These are phyloP conservation scores for Drosophila quadrilineata DNA, from an alignment of 1,140 invertebrate genomes.

Conservation along the genomic window DNA sequence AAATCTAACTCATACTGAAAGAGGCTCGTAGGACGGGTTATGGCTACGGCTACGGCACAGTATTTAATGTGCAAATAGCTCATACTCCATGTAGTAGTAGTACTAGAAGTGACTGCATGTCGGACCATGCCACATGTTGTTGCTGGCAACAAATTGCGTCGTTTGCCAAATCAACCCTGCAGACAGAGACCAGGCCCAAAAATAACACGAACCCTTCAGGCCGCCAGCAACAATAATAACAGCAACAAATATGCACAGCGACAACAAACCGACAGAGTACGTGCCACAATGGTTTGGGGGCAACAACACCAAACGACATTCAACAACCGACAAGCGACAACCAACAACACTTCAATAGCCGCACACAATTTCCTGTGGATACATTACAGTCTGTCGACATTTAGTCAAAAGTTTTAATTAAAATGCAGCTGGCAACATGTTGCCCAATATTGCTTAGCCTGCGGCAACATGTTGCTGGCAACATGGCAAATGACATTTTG, in stretches of 20 bases:
- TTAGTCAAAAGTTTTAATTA: no score
- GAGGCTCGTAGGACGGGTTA: conserved; percentile 9
- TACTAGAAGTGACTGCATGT: not conserved
- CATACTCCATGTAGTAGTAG: no score
- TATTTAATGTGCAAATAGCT: conserved; percentile 79
- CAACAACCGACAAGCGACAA: not conserved
- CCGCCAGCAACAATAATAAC: conserved; percentile 6
- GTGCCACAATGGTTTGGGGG: conserved; percentile 1
- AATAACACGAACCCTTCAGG: conserved; percentile 13
- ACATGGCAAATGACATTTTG: conserved; percentile 43
- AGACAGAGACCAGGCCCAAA: conserved; percentile 47
- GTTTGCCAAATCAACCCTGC: conserved; percentile 75
- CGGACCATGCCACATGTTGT: conserved; percentile 19
- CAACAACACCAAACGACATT: conserved; percentile 41
- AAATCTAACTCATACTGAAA: conserved; percentile 39
- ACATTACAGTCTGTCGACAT: conserved; percentile 26
- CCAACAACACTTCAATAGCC: conserved; percentile 69
- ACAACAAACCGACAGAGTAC: conserved; percentile 56
- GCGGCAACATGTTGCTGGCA: conserved; percentile 60
- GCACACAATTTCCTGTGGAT: conserved; percentile 61
- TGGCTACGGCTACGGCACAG: no score
- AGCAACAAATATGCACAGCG: conserved; percentile 43
- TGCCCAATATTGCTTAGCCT: no score
- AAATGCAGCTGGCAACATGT: conserved; percentile 58
- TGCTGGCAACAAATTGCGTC: conserved; percentile 63